Percentiles rank a stretch among this genome's conserved stretches.
Conservation (phyloP, 1,140 invertebrate species). For the Vanessa atalanta region DNA sequence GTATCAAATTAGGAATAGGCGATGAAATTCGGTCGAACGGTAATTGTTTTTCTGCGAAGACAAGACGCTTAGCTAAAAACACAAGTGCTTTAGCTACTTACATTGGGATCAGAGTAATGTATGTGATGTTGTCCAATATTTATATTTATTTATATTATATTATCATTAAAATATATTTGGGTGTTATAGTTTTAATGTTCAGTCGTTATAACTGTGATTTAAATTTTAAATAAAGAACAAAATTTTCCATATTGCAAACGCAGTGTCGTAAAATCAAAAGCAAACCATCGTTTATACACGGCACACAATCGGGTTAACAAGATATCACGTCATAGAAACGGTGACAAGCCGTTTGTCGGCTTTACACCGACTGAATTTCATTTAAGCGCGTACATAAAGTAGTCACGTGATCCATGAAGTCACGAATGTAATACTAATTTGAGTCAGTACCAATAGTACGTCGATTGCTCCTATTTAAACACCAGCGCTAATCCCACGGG, state of each 20-base stretch:
- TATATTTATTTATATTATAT: too few relatives aligned
- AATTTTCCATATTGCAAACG: not conserved
- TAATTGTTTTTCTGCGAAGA: too few relatives aligned
- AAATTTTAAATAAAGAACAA: not conserved
- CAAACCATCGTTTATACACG: constrained; percentile 7
- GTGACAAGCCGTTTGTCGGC: constrained; percentile 25
- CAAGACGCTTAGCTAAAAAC: too few relatives aligned
- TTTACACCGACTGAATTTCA: not conserved
- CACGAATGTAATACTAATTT: constrained; percentile 32
- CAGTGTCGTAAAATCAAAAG: constrained; percentile 10
- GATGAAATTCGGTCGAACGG: too few relatives aligned
- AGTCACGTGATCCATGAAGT: constrained; percentile 16
- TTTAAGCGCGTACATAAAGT: constrained; percentile 4
- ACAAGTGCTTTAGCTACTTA: too few relatives aligned
- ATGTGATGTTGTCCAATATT: too few relatives aligned
- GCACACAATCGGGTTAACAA: constrained; percentile 26
- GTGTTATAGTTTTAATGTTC: too few relatives aligned
- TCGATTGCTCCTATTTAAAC: constrained; percentile 56
- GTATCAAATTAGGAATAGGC: too few relatives aligned
- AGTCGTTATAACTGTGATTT: not conserved
- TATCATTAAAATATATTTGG: too few relatives aligned
- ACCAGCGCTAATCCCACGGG: constrained; percentile 53
- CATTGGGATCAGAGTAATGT: too few relatives aligned
- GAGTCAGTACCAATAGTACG: constrained; percentile 41
- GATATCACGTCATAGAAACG: constrained; percentile 24